A percentile compares a stretch with the other conserved stretches of the same genome.
These are phyloP conservation scores for Leucophenga montana DNA, from an alignment of 2,888 invertebrate genomes.

Conservation along the genomic window DNA sequence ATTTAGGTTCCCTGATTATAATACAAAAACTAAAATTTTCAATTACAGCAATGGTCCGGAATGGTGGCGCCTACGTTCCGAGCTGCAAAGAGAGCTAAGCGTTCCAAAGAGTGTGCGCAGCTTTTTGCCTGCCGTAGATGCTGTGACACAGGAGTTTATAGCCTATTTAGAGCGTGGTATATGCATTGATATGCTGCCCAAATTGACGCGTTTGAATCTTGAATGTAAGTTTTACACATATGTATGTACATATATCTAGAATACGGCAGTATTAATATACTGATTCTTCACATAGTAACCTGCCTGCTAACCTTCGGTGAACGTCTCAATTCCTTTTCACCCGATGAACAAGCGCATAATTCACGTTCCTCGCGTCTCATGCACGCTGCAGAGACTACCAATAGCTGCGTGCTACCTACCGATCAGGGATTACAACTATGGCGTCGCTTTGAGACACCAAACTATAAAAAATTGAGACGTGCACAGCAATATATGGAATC, in stretches of 20 bases:
- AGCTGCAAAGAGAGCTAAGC: slow-evolving; percentile 86
- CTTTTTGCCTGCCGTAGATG: slow-evolving; percentile 80
- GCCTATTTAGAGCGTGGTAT: slow-evolving; percentile 72
- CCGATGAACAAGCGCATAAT: slow-evolving; percentile 75
- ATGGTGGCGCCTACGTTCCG: slow-evolving; percentile 86
- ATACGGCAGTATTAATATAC: background rate
- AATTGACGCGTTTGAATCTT: slow-evolving; percentile 79
- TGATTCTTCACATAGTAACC: slow-evolving; percentile 77
- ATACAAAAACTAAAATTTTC: slow-evolving; percentile 19
- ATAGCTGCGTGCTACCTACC: slow-evolving; percentile 74
- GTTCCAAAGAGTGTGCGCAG: slow-evolving; percentile 80
- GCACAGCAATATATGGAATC: slow-evolving; percentile 85
- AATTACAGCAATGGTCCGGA: slow-evolving; percentile 84
- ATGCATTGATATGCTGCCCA: slow-evolving; percentile 78
- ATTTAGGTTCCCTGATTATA: too few relatives aligned
- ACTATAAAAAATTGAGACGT: slow-evolving; percentile 79
- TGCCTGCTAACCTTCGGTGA: slow-evolving; percentile 82
- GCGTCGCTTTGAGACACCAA: slow-evolving; percentile 81
- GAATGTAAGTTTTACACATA: slow-evolving; percentile 78
- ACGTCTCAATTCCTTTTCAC: slow-evolving; percentile 80
- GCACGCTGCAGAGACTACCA: slow-evolving; percentile 82
- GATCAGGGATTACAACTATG: slow-evolving; percentile 75
- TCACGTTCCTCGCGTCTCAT: slow-evolving; percentile 82
- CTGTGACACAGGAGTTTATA: slow-evolving; percentile 80
- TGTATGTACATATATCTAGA: too few relatives aligned